Conservation (phyloP, 2,797 vertebrate genomes). For the Typhlichthys eigenmanni region DNA sequence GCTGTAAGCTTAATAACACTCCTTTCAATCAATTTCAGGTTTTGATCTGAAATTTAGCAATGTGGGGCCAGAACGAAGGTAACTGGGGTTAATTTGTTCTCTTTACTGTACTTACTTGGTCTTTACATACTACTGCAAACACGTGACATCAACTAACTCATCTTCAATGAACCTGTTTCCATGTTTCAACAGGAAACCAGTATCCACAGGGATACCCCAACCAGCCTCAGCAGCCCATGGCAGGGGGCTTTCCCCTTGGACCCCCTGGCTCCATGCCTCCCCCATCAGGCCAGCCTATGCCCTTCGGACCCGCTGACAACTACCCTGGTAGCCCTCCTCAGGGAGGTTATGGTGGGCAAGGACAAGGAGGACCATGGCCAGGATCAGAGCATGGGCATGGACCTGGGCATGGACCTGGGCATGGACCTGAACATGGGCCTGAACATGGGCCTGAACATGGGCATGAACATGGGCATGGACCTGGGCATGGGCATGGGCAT, state of each 20-base stretch:
- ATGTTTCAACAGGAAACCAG: slow-evolving; percentile 24
- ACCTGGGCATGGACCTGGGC: no score
- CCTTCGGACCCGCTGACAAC: slow-evolving; percentile 8
- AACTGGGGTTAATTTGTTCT: neutral
- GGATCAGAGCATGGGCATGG: no score
- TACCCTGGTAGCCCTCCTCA: slow-evolving; percentile 13
- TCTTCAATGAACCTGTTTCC: neutral
- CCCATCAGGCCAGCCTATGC: slow-evolving; percentile 12
- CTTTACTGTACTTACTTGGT: neutral
- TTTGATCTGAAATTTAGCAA: slow-evolving; percentile 23
- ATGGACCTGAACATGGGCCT: no score
- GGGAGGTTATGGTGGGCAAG: neutral
- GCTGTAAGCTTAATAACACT: no score
- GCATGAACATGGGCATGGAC: neutral
- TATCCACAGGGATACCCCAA: slow-evolving; percentile 10
- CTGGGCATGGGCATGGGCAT: no score
- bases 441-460: neutral
- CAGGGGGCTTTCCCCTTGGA: slow-evolving; percentile 12
- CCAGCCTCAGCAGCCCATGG: neutral
- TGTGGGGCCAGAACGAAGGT: slow-evolving; percentile 42
- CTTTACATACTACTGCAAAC: neutral
- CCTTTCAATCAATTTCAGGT: slow-evolving; percentile 20
- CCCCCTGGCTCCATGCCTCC: slow-evolving; percentile 2
- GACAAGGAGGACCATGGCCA: fast-evolving
- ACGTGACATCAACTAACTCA: neutral